These are phyloP conservation scores for Aurelia aurita complex sp. Pacific DNA, from an alignment of 30 jellyfish, hydroid and myxozoan species.

Conservation along the genomic window DNA sequence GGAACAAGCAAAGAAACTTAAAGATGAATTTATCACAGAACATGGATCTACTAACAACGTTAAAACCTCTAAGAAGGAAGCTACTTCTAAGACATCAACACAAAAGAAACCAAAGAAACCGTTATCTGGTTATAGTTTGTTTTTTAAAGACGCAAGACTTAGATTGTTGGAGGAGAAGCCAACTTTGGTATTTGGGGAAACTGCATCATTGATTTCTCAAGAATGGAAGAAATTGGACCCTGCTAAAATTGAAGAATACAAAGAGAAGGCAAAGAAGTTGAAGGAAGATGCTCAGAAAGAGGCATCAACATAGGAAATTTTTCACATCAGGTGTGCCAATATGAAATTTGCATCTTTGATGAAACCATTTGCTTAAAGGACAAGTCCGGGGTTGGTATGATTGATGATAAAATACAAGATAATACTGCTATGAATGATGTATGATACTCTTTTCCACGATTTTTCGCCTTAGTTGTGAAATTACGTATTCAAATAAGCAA, in stretches of 20 bases:
- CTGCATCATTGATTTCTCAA: background rate
- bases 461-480: too few species aligned
- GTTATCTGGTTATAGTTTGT: background rate
- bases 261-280: background rate
- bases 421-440: too few species aligned
- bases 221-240: conserved; percentile 4
- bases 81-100: too few species aligned
- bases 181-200: background rate
- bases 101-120: background rate
- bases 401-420: too few species aligned
- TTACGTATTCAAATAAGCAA: too few species aligned
- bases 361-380: too few species aligned
- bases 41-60: background rate
- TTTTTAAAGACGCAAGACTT: background rate
- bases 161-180: background rate
- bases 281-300: background rate
- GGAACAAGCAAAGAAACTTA: conserved; percentile 13
- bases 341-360: too few species aligned
- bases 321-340: too few species aligned
- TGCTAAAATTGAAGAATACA: background rate
- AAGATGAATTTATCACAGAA: background rate
- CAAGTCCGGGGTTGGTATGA: too few species aligned
- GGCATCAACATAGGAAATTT: too few species aligned
- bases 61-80: too few species aligned
- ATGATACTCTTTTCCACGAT: too few species aligned